Evolutionary conservation across 2,888 invertebrate species (phyloP), one percentile per base, ranked within the genome.

Genomic region (Atethmia centrago): DNA sequence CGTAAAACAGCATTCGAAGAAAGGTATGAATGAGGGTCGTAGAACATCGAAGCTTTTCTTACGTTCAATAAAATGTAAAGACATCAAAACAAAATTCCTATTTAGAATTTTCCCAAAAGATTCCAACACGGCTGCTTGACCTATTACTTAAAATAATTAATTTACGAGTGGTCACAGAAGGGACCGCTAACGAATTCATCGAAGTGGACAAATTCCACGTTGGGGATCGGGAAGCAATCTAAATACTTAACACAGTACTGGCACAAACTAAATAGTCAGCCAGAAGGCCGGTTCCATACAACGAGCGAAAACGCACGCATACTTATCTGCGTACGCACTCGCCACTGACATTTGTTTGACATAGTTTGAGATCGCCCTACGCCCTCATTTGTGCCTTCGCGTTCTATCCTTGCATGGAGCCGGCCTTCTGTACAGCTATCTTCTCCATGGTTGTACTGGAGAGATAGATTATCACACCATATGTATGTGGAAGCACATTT

Each of bases 201-300:
- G 89, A 88, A 88, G 88, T 88, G 89, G 89, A 88, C 90, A 88
- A 89, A 90, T 90, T 87, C 86, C 88, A 84, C 85, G 82, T 84
- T 83, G 84, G 72, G 72, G 67, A 72, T 82, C 74, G 84, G 72
- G 70, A 87, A 90, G 89, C 91, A 92, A 93, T 93, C 88, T 90
- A 92, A 93, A 93, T 93, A 92, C 92, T 90, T 90, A 84, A 86
- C 90, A 86, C 90, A 87, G 89, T 36, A 62, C 49, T 62, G 73
- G 28, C 19, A 31, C 31, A 53, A 47, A 58, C 58, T 64, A 75
- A 56, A 77, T 63, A 25, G 7, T 36, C 8, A 42, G 14, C 8
- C 80, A 80, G 74, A 75, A 55, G 53, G 47, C 14, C 0, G 16
- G 16, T 4, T 61, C 10, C 7, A 49, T 25, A 75, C 10, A n/a